These are phyloP conservation scores for Battus philenor DNA, from an alignment of 1,140 invertebrate species.

Conservation along the genomic window DNA sequence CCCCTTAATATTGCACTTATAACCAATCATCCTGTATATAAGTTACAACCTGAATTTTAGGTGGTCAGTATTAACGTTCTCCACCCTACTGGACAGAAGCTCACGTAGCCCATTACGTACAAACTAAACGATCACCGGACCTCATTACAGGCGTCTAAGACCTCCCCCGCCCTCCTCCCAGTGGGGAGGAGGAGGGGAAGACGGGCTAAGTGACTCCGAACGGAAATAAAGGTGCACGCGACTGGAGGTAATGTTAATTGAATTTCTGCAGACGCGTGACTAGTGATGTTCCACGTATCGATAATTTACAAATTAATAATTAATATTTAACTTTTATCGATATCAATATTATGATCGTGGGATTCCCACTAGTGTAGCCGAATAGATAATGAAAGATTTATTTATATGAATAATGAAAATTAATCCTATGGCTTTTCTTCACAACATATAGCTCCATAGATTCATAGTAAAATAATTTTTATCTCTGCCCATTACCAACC, in stretches of 20 bases:
- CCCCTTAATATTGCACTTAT: too few relatives aligned
- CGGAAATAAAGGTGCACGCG: constrained; percentile 75
- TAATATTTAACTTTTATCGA: too few relatives aligned
- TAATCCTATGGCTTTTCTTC: too few relatives aligned
- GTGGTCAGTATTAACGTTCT: too few relatives aligned
- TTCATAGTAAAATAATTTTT: too few relatives aligned
- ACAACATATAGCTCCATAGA: too few relatives aligned
- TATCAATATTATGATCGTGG: not conserved
- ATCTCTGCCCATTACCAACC: too few relatives aligned
- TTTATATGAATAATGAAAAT: too few relatives aligned
- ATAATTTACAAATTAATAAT: constrained; percentile 16
- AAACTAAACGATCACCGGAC: constrained; percentile 71
- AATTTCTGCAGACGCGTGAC: constrained; percentile 70
- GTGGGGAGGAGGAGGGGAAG: constrained; percentile 18
- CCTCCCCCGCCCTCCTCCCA: constrained; percentile 19
- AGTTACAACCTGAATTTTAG: too few relatives aligned
- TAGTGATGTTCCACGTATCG: constrained; percentile 29
- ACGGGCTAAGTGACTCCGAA: constrained; percentile 67
- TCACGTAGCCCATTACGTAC: constrained; percentile 69
- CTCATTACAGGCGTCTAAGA: constrained; percentile 67
- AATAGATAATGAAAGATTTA: too few relatives aligned
- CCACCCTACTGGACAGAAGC: constrained; percentile 31
- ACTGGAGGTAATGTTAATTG: constrained; percentile 76
- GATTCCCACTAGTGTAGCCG: not conserved
- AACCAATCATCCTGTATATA: too few relatives aligned